Evolutionary conservation across 1,140 invertebrate genomes (phyloP), one percentile per base, ranked within the genome.

Genomic region (Anoplolepis gracilipes): DNA sequence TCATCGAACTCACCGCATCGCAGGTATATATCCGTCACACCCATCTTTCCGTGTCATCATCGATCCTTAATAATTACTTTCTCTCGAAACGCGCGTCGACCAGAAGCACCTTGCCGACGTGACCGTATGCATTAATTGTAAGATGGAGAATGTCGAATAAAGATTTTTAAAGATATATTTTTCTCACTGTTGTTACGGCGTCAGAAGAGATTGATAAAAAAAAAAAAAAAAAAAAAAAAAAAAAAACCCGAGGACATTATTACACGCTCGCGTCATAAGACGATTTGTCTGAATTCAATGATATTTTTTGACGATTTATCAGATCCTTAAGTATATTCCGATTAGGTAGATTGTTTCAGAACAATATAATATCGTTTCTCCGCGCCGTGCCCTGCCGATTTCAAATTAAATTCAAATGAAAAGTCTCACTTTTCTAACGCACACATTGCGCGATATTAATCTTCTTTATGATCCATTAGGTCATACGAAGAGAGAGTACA

Each of bases 31-130:
- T 87, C 88, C 88, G 46, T 49, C 46, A 90, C 88, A 79, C 88
- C 88, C 88, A 87, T 85, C 62, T 79, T 65, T 49, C 42, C 59
- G 49, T 70, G 79, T 90, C 85, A 85, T 89, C 89, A 85, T 89
- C 89, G 81, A 87, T 77, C 64, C 36, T 76, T 85, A 42, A 62
- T 88, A 89, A 90, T 90, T 90, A 89, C 88, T 90, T 90, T 90
- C 88, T 90, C 88, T 42, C 33, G 33, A 61, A 84, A 78, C 39
- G 65, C 10, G 22, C 46, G 13, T 30, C n/a, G 16, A 46, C 0
- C 16, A 3, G 6, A 30, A 8, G 46, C 19, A 57, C n/a, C 13
- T 77, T 4, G 22, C 25, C 42, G 42, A n/a, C 30, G 11, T 59
- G 73, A 55, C 11, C 39, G n/a, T n/a, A 4, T 10, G 36, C 8